Evolutionary conservation across 2,797 vertebrate species (phyloP), one percentile per base, ranked within the genome.

Genomic region (Helostoma temminkii): DNA sequence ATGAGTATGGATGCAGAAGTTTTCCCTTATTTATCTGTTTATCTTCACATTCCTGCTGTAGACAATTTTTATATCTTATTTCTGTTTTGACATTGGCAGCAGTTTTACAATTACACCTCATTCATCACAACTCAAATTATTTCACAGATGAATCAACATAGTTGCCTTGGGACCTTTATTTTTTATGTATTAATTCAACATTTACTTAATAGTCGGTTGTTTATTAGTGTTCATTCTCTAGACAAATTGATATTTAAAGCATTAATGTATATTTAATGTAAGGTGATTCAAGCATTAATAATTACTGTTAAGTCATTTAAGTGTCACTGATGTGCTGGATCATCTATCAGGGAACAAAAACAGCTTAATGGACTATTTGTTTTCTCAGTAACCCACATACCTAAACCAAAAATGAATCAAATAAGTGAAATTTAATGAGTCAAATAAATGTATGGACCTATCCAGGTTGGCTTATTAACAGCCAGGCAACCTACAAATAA

Each of bases 211-310:
- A 26, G 19, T 48, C 42, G 49, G 19, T 48, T 42, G 49, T 48
- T 54, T 11, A 61, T 49, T 45, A 52, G 49, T 9, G 58, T 7
- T 9, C 0, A n/a, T 12, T 32, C 4, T 42, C 22, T 4, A 0
- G 24, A 22, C 19, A 39, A 8, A 46, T 26, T 25, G 15, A 55
- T 39, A 39, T 52, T 46, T 50, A 45, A 78, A 22, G 16, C n/a
- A 74, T 48, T 48, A 25, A 42, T 57, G 55, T 36, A 36, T 45
- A 2, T 10, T 60, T 72, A 28, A 42, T 15, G 30, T 16, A 57
- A 34, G 28, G 42, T 11, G 64, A 66, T 42, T 67, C 61, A 66
- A 56, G 42, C 16, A 74, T 81, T 9, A 66, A n/a, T n/a, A n/a
- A 71, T 73, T 71, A 45, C 34, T 50, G 18, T 62, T 50, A 48